Percentiles rank a stretch among this genome's conserved stretches.
Conservation (phyloP, 1,140 invertebrate species). For the Brachionus manjavacas region DNA sequence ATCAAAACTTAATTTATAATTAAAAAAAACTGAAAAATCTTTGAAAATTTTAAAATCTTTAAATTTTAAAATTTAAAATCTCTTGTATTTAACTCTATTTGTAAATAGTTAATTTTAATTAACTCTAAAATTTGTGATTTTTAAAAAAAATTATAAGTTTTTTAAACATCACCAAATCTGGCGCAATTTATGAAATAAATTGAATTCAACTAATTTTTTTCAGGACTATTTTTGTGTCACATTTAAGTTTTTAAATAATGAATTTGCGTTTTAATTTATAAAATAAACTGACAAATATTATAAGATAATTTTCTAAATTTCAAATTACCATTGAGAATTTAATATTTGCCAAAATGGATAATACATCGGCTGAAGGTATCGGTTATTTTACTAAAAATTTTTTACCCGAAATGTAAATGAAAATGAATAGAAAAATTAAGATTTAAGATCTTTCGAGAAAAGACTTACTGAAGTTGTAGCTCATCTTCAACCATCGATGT, state of each 20-base stretch:
- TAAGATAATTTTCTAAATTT: neutral
- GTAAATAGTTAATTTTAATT: no score
- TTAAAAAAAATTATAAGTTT: no score
- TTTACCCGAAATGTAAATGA: neutral
- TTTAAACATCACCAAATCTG: no score
- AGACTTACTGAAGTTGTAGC: slow-evolving; percentile 26
- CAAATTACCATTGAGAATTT: neutral
- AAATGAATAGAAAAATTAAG: neutral
- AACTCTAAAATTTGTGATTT: no score
- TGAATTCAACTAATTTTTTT: no score
- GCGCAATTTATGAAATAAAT: no score
- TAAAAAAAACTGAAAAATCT: no score
- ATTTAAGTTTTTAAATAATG: neutral
- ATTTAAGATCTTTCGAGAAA: slow-evolving; percentile 27
- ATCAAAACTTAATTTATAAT: no score
- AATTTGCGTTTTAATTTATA: neutral
- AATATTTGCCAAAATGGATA: neutral
- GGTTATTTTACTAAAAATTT: neutral
- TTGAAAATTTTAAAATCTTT: no score
- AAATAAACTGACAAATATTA: neutral
- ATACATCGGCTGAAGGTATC: neutral
- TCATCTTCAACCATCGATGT: slow-evolving; percentile 33
- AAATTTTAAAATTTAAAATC: no score
- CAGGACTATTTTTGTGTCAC: neutral
- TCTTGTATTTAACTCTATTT: no score